Base-by-base conservation (phyloP, 2,113 vertebrate genomes). In the Callionymus lyra region DNA sequence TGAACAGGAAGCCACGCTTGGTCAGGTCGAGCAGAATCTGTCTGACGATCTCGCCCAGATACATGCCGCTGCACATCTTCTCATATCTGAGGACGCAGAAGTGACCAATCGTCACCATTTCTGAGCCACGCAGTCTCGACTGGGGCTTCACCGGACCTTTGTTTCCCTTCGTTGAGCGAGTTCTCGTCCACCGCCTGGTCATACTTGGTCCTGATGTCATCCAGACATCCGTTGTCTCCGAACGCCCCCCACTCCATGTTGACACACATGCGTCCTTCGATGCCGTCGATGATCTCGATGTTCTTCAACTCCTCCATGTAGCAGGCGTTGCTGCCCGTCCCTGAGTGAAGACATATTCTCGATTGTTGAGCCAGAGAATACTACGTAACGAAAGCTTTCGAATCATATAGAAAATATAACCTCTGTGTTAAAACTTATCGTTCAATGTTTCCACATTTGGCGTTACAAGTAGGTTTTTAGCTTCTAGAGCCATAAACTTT, bases 41-140 rank as follows among this genome's bases (percentile, higher is more conserved):
- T 40, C 95, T 84, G 44, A 99, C 95, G 1, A 99, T 99, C 70
- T 99, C 95, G 0, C 95, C 94, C 61, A 99, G 84, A 87, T 99
- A 99, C 95, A 99, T 97, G 0, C 95, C 95, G 0, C 95, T 99
- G 82, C 95, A 97, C 94, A 99, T 97, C 38, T 99, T 98, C 85
- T 99, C 95, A 6, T 86, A 99, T 65, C 95, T 99, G 72, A n/a
- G 34, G 16, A 31, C 11, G 9, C 27, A 27, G 1, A 3, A 4
- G 11, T 34, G 15, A 44, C 15, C 6, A 34, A 10, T 8, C 6
- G 13, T 17, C 1, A 8, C n/a, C n/a, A n/a, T n/a, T n/a, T n/a
- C n/a, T n/a, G n/a, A n/a, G n/a, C n/a, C n/a, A n/a, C n/a, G n/a
- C n/a, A n/a, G n/a, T n/a, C n/a, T n/a, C n/a, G n/a, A n/a, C n/a